A percentile compares a stretch with the other conserved stretches of the same genome.
Evolutionary conservation across 2,113 vertebrate species (phyloP).

Genomic region (Lepus timidus): DNA sequence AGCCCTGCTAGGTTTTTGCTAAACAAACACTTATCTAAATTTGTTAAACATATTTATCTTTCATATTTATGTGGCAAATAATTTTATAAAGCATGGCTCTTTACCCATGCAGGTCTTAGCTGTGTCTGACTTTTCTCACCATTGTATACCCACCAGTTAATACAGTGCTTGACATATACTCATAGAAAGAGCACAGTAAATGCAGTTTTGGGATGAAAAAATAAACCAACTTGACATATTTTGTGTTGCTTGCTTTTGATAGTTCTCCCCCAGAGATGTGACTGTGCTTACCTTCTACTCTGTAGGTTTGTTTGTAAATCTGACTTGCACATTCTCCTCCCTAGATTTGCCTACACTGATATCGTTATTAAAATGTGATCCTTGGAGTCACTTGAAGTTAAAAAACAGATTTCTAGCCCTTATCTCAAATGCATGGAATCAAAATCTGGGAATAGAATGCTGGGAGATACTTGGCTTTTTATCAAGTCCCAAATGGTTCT

Average conservation of each 20-base stretch:
- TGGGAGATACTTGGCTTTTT: conserved; percentile 19
- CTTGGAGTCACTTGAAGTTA: neutral
- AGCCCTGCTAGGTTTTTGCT: neutral
- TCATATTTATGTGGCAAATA: neutral
- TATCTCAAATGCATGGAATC: conserved; percentile 15
- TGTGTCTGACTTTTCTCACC: conserved; percentile 9
- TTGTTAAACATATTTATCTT: neutral
- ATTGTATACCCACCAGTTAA: neutral
- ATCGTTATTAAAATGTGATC: conserved; percentile 9
- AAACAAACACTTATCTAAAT: neutral
- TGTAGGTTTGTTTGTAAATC: neutral
- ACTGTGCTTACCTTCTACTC: neutral
- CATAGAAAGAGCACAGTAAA: neutral
- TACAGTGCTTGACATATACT: neutral
- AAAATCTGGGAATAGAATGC: neutral
- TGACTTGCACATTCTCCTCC: neutral
- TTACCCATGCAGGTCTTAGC: neutral
- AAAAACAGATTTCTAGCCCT: conserved; percentile 13
- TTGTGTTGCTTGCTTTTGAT: neutral
- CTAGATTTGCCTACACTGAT: neutral
- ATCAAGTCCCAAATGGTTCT: neutral
- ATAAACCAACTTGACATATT: neutral
- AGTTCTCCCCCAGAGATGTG: neutral
- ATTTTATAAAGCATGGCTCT: neutral
- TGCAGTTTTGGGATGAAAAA: conserved; percentile 36